Percentiles rank a stretch among this genome's conserved stretches.
phyloP scores from a whole-genome alignment of 2,888 invertebrate genomes.

The Augochlorella aurata region DNA sequence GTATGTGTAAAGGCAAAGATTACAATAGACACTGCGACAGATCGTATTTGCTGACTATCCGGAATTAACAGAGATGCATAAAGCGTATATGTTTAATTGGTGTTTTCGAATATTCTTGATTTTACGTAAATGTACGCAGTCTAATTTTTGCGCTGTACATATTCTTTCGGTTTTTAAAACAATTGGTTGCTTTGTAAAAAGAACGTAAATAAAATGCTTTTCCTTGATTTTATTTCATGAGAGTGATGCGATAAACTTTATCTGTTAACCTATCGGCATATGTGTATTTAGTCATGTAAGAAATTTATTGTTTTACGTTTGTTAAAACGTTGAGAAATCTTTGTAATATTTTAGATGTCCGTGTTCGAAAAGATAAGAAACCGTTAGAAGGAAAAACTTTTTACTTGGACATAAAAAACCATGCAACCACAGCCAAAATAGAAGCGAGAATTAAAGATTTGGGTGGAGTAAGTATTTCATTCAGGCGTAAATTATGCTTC shows the following conservation, averaged over 20 bases:
- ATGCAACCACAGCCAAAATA: constrained; percentile 86
- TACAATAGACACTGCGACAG: not conserved
- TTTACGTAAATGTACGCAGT: not conserved
- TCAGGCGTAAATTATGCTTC: not conserved
- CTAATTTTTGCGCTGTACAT: not conserved
- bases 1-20: too few species aligned
- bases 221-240: not conserved
- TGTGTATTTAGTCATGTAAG: not conserved
- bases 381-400: constrained; percentile 87
- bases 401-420: constrained; percentile 90
- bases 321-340: not conserved
- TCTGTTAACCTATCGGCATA: not conserved
- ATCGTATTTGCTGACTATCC: not conserved
- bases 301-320: not conserved
- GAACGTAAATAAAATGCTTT: constrained; percentile 3
- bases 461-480: constrained; percentile 85
- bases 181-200: not conserved
- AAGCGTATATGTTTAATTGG: not conserved
- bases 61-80: not conserved
- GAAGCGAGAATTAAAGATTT: constrained; percentile 88
- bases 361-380: constrained; percentile 82
- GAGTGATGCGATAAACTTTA: not conserved
- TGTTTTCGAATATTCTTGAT: not conserved
- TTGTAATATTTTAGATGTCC: constrained; percentile 70
- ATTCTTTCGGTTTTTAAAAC: not conserved